Evolutionary conservation across 1,140 invertebrate genomes (phyloP).

Genomic region (Diploscapter pachys): DNA sequence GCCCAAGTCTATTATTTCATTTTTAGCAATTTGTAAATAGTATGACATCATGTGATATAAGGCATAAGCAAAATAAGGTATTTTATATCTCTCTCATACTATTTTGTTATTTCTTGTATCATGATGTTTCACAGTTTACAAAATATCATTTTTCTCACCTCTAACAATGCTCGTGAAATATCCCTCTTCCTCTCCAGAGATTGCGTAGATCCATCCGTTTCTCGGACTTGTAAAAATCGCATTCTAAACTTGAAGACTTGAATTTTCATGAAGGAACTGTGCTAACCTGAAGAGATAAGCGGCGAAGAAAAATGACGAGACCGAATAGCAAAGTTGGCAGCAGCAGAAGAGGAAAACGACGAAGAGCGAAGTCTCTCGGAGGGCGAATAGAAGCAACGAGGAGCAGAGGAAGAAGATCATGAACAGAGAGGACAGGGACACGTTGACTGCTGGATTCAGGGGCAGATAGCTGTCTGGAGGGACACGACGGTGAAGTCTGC

Average conservation of each 20-base stretch:
- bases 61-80: too few relatives aligned
- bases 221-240: not conserved
- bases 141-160: not conserved
- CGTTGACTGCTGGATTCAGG: slow-evolving; percentile 17
- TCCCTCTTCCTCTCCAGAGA: slow-evolving; percentile 31
- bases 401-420: slow-evolving; percentile 21
- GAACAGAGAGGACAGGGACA: slow-evolving; percentile 10
- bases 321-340: not conserved
- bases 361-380: slow-evolving; percentile 19
- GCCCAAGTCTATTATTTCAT: not conserved
- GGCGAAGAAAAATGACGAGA: slow-evolving; percentile 24
- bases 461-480: slow-evolving; percentile 12
- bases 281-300: slow-evolving; percentile 11
- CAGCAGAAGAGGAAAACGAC: slow-evolving; percentile 4
- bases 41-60: too few relatives aligned
- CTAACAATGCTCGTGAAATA: slow-evolving; percentile 31
- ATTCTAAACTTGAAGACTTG: slow-evolving; percentile 19
- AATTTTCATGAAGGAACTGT: too few relatives aligned
- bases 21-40: not conserved
- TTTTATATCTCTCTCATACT: not conserved
- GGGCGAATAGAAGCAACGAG: not conserved
- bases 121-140: not conserved
- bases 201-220: slow-evolving; percentile 12
- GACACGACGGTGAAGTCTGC: slow-evolving; percentile 8
- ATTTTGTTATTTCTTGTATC: slow-evolving; percentile 16